These are phyloP conservation scores for Acholoe squamosa DNA, from an alignment of 2,888 invertebrate species.

Conservation along the genomic window DNA sequence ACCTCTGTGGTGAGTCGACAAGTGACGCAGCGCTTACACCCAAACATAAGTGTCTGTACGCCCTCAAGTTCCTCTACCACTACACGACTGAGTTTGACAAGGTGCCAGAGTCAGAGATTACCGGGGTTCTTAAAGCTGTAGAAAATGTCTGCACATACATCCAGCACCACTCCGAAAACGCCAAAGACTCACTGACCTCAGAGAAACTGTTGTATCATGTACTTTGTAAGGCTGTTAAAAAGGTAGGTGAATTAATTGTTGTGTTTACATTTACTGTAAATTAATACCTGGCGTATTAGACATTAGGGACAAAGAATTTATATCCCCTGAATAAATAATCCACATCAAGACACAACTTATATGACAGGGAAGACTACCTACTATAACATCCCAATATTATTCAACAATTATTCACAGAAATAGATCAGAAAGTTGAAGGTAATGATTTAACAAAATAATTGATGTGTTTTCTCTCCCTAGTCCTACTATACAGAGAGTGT, in stretches of 20 bases:
- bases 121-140: not conserved
- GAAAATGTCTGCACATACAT: constrained; percentile 1
- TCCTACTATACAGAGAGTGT: not conserved
- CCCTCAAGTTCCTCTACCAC: constrained; percentile 3
- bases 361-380: not conserved
- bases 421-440: not conserved
- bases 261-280: too few relatives aligned
- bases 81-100: constrained; percentile 6
- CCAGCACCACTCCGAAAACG: not conserved
- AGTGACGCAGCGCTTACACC: not conserved
- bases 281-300: too few relatives aligned
- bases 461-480: not conserved
- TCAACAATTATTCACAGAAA: too few relatives aligned
- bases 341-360: too few relatives aligned
- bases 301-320: too few relatives aligned
- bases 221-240: constrained; percentile 6
- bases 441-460: not conserved
- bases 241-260: not conserved
- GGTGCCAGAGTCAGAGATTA: not conserved
- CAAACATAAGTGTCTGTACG: not conserved
- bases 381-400: too few relatives aligned
- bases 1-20: not conserved
- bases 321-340: too few relatives aligned
- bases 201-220: constrained; percentile 33
- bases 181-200: not conserved